Evolutionary conservation across 2,113 vertebrate species (phyloP).

Genomic region (Corynorhinus townsendii): DNA sequence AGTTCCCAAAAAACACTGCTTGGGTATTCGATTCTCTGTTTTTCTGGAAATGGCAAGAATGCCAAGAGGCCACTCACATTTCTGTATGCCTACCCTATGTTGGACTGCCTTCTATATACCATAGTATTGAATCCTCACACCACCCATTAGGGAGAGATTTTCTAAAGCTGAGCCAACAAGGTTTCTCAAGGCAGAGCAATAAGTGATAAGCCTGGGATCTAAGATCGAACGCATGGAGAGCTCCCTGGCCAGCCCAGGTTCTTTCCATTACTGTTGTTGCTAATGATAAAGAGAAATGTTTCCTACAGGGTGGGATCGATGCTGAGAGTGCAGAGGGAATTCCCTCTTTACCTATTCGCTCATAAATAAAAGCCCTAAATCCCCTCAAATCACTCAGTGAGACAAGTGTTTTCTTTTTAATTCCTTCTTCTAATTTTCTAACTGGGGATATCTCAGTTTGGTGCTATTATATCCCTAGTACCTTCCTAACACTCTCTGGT

Average conservation of each 20-base stretch:
- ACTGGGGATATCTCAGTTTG: not conserved
- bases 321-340: not conserved
- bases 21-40: not conserved
- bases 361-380: not conserved
- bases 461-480: not conserved
- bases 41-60: not conserved
- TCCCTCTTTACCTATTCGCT: not conserved
- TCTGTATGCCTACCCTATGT: not conserved
- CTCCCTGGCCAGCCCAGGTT: not conserved
- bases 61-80: not conserved
- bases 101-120: not conserved
- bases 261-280: not conserved
- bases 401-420: not conserved
- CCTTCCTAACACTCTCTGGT: no score
- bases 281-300: not conserved
- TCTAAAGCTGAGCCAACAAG: not conserved
- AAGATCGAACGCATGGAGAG: not conserved
- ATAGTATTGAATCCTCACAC: not conserved
- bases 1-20: not conserved
- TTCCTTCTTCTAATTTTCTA: not conserved
- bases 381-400: not conserved
- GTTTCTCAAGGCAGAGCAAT: not conserved
- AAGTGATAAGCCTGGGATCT: not conserved
- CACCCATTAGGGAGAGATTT: not conserved
- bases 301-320: not conserved